Base-by-base conservation (phyloP, 2,113 vertebrate species). In the Delphinus delphis region DNA sequence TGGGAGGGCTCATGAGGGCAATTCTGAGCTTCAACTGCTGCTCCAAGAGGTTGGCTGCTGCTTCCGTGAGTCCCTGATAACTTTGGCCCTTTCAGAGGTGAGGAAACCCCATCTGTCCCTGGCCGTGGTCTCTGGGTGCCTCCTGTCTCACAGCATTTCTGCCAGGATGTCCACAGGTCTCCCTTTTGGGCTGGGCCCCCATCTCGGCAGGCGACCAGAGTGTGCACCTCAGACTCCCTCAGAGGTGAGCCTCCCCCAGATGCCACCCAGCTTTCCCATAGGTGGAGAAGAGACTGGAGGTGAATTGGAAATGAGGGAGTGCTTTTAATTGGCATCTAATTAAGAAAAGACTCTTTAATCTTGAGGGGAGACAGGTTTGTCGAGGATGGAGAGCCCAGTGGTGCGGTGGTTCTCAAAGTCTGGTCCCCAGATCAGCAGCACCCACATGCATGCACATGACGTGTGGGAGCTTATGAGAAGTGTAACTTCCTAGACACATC, bases 181-280 rank as follows among this genome's bases (percentile, higher is more conserved):
- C 47, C 41, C 31, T 62, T 77, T 68, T 1, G 33, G 67, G 23
- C 13, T 53, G 62, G 70, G 62, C 3, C 41, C 15, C 28, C 12
- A 3, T 23, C 0, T 20, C 3, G 67, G 23, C 9, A 2, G 58
- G 15, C n/a, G 67, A 31, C 8, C 4, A 9, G 26, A 23, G 21
- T 0, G 0, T 0, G 0, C 50, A 67, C 67, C 20, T 33, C 8
- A 0, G 47, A n/a, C 1, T 15, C 6, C 65, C 6, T 20, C 26
- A 12, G n/a, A 65, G 18, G 8, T 12, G 62, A 65, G 62, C 14
- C 41, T 62, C 53, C 67, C 36, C 0, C 0, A 70, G 26, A 36
- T 17, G 67, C 53, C 33, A 1, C 81, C 74, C 7, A 2, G 6
- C 6, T 38, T 47, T 14, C 36, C 68, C 25, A 3, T 1, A 13